Conservation (phyloP, 2,888 invertebrate genomes). For the Drosophila engyochracea region DNA sequence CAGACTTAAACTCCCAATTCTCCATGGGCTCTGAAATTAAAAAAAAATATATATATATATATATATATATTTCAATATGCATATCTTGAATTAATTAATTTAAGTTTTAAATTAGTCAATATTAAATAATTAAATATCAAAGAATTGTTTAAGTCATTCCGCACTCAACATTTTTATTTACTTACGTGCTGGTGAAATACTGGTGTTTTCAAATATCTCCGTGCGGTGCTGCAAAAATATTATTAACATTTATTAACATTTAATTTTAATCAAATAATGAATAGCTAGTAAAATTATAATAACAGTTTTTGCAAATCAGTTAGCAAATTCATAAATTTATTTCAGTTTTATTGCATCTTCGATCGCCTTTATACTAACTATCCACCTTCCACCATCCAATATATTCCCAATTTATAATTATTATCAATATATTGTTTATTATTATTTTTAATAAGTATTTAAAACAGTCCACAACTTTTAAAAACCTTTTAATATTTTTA, state of each 20-base stretch:
- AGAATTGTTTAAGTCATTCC: not conserved
- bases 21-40: constrained; percentile 86
- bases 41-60: not conserved
- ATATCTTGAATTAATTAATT: not conserved
- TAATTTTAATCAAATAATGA: not conserved
- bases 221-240: constrained; percentile 87
- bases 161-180: not conserved
- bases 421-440: not conserved
- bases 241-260: not conserved
- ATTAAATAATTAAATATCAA: not conserved
- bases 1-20: constrained; percentile 90
- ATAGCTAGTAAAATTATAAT: not conserved
- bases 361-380: not conserved
- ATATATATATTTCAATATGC: not conserved
- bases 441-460: not conserved
- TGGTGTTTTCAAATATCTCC: constrained; percentile 83
- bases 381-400: not conserved
- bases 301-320: not conserved
- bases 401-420: not conserved
- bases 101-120: not conserved
- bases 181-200: constrained; percentile 84
- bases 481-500: not conserved
- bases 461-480: not conserved
- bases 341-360: not conserved
- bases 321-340: not conserved